Conservation (phyloP, 2,113 vertebrate species). For the Seriola dumerili region DNA sequence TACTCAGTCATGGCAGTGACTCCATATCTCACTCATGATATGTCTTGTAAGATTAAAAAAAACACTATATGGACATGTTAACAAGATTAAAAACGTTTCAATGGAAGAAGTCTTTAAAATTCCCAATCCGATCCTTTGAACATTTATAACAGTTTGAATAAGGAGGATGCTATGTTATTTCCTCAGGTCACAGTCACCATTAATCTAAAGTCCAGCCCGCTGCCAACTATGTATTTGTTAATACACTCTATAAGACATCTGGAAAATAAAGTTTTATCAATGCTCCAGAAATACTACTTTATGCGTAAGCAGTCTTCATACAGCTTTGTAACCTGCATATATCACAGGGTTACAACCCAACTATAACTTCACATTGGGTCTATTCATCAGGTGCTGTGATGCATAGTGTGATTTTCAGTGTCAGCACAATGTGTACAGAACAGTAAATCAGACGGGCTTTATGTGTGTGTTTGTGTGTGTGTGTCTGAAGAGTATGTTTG, state of each 20-base stretch:
- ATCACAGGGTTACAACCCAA: conserved; percentile 73
- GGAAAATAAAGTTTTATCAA: conserved; percentile 43
- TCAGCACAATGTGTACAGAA: conserved; percentile 78
- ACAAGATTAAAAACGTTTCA: too few species aligned
- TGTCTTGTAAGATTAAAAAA: too few species aligned
- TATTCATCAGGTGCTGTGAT: conserved; percentile 77
- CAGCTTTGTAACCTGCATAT: conserved; percentile 71
- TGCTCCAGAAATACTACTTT: conserved; percentile 46
- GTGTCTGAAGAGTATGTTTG: conserved; percentile 33
- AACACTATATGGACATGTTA: too few species aligned
- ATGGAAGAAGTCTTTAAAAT: too few species aligned
- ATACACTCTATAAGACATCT: conserved; percentile 21
- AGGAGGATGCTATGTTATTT: neutral
- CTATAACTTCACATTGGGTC: conserved; percentile 69
- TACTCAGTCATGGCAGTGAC: too few species aligned
- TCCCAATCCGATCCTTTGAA: neutral
- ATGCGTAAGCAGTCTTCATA: conserved; percentile 61
- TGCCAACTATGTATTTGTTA: neutral
- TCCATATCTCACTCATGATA: too few species aligned
- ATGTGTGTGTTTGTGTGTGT: conserved; percentile 4
- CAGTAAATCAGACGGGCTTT: conserved; percentile 73
- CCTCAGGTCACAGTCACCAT: neutral
- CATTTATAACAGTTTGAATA: neutral
- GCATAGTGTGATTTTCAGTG: conserved; percentile 75
- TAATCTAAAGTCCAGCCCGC: neutral